Evolutionary conservation across 2,888 invertebrate genomes (phyloP).

Genomic region (Cataglyphis altisquamis): DNA sequence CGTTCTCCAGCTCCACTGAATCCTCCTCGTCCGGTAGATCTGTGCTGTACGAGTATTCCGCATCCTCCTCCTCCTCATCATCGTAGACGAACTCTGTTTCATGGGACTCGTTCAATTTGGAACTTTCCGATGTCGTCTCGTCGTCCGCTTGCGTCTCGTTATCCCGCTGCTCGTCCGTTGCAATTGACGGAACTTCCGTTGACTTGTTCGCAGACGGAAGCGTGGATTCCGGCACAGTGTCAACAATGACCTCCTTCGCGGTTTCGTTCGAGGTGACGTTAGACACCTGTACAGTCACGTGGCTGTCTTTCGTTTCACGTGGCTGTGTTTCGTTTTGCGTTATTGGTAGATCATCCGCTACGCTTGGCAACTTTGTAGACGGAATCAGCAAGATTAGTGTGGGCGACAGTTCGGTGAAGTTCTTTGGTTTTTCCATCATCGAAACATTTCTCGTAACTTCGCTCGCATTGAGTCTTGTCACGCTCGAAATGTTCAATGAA

Average conservation of each 20-base stretch:
- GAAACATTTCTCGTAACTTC: slow-evolving; percentile 23
- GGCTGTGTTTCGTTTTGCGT: background rate
- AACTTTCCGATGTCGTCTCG: slow-evolving; percentile 1
- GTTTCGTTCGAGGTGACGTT: slow-evolving; percentile 65
- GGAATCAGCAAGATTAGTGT: slow-evolving; percentile 76
- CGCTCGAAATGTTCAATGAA: slow-evolving; percentile 42
- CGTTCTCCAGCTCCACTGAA: slow-evolving; percentile 74
- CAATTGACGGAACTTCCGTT: slow-evolving; percentile 34
- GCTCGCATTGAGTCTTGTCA: slow-evolving; percentile 36
- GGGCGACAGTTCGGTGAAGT: slow-evolving; percentile 66
- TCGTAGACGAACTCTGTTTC: slow-evolving; percentile 70
- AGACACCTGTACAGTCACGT: slow-evolving; percentile 58
- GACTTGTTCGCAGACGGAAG: slow-evolving; percentile 20
- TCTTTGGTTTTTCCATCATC: background rate
- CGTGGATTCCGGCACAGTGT: slow-evolving; percentile 58
- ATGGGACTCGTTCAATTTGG: slow-evolving; percentile 38
- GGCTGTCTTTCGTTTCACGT: slow-evolving; percentile 27
- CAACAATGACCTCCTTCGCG: slow-evolving; percentile 67
- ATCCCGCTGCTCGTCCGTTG: slow-evolving; percentile 41
- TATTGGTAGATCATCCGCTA: slow-evolving; percentile 46
- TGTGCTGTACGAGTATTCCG: slow-evolving; percentile 64
- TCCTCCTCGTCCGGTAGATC: slow-evolving; percentile 77
- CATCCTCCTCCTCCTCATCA: slow-evolving; percentile 74
- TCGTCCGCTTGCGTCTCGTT: slow-evolving; percentile 50
- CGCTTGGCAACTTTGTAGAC: slow-evolving; percentile 72